phyloP scores from a whole-genome alignment of 2,888 invertebrate species.

The Polymixis lichenea region DNA sequence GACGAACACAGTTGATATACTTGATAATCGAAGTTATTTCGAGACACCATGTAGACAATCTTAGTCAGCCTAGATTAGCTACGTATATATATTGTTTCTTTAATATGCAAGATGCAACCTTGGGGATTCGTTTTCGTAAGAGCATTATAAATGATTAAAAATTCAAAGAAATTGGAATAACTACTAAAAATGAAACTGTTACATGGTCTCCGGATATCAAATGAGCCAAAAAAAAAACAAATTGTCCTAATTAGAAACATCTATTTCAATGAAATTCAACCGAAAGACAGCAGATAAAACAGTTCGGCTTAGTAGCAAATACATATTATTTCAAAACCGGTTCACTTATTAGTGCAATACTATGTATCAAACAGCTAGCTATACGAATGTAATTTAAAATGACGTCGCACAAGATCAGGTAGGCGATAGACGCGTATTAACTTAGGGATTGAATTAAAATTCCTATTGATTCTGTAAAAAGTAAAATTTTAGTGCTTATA shows the following conservation, averaged over 20 bases:
- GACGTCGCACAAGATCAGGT: constrained; percentile 48
- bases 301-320: constrained; percentile 50
- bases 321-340: constrained; percentile 65
- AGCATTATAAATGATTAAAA: background rate
- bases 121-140: background rate
- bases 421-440: constrained; percentile 45
- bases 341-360: constrained; percentile 65
- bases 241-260: constrained; percentile 16
- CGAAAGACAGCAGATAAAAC: constrained; percentile 46
- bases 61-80: too few species aligned
- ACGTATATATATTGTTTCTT: background rate
- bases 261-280: constrained; percentile 22
- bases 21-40: background rate
- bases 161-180: background rate
- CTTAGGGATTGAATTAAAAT: constrained; percentile 39
- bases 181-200: background rate
- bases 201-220: constrained; percentile 17
- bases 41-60: background rate
- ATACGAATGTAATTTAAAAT: constrained; percentile 63
- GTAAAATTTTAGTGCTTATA: background rate
- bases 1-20: background rate
- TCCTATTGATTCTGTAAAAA: background rate
- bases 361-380: constrained; percentile 55
- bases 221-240: background rate
- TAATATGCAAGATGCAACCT: background rate